Percentiles rank a stretch among this genome's conserved stretches.
These are phyloP conservation scores for Spea bombifrons DNA, from an alignment of 2,113 vertebrate species.

Conservation along the genomic window DNA sequence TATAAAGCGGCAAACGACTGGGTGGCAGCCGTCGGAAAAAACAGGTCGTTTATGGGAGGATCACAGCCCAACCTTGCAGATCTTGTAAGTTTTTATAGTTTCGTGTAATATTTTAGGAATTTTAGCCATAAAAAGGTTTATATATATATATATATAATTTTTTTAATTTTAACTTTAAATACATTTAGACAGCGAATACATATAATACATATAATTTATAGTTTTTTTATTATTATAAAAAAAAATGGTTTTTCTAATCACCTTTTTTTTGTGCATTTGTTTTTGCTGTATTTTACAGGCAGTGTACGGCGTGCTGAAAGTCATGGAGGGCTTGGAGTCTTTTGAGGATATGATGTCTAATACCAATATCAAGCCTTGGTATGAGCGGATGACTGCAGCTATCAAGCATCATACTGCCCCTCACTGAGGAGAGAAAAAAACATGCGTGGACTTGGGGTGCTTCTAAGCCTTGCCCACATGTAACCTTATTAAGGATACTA, in stretches of 20 bases:
- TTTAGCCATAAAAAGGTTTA: no score
- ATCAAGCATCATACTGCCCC: constrained; percentile 51
- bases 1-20: constrained; percentile 87
- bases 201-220: no score
- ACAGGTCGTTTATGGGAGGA: constrained; percentile 89
- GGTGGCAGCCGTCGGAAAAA: constrained; percentile 84
- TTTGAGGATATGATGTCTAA: constrained; percentile 92
- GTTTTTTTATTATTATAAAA: no score
- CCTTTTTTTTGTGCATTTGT: neutral
- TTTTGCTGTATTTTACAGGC: constrained; percentile 65
- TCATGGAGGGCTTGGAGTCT: constrained; percentile 93
- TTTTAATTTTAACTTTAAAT: no score
- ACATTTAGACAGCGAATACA: no score
- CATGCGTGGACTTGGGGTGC: neutral
- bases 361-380: constrained; percentile 85
- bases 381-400: constrained; percentile 77
- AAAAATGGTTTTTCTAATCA: no score
- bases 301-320: constrained; percentile 88
- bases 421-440: neutral
- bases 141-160: no score
- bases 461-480: neutral
- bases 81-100: constrained; percentile 70
- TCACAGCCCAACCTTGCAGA: constrained; percentile 87
- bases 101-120: no score
- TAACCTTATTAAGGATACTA: no score